A percentile compares a stretch with the other conserved stretches of the same genome.
Evolutionary conservation across 2,113 vertebrate genomes (phyloP).

Genomic region (Tympanuchus pallidicinctus): DNA sequence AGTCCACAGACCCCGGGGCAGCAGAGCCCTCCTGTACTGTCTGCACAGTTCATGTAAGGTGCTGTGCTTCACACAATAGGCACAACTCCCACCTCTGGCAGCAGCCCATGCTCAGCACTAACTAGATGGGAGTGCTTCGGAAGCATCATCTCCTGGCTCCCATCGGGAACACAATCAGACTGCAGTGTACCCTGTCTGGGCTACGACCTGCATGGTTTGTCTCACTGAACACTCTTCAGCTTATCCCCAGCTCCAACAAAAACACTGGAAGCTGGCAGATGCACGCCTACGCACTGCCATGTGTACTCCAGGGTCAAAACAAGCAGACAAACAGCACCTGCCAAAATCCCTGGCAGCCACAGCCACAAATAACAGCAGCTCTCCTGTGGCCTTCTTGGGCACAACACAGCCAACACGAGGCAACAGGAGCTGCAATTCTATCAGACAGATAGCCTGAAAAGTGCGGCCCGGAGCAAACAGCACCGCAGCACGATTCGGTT

Average conservation of each 20-base stretch:
- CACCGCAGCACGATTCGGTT: no score
- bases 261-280: background rate
- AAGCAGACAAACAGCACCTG: background rate
- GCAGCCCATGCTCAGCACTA: background rate
- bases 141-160: background rate
- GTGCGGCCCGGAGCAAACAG: fast-evolving
- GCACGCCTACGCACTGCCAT: background rate
- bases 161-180: background rate
- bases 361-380: background rate
- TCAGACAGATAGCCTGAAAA: fast-evolving
- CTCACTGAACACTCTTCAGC: background rate
- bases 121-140: background rate
- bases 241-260: background rate
- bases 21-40: background rate
- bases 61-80: fast-evolving
- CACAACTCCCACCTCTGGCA: background rate
- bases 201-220: background rate
- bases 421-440: background rate
- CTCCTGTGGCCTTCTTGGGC: background rate
- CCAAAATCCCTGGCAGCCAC: background rate
- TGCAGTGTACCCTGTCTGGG: no score
- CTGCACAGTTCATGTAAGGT: background rate
- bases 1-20: no score
- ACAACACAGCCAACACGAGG: no score
- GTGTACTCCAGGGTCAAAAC: background rate